phyloP scores from a whole-genome alignment of 2,113 vertebrate species.

The Prietella phreatophila region DNA sequence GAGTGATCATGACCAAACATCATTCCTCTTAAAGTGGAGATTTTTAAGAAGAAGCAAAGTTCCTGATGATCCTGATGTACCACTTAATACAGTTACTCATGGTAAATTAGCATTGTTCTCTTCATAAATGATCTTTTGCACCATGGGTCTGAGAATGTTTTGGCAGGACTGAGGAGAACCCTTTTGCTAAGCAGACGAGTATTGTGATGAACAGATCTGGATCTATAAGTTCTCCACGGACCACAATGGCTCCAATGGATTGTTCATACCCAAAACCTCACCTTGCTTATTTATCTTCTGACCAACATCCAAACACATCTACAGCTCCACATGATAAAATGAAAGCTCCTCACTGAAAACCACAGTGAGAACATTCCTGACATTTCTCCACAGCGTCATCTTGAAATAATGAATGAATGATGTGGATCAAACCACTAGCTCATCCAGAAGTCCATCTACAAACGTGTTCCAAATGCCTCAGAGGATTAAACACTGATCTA shows the following conservation, averaged over 20 bases:
- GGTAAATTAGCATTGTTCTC: background rate
- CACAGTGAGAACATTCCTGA: background rate
- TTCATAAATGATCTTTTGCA: background rate
- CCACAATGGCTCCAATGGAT: background rate
- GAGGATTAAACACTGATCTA: background rate
- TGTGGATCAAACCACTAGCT: background rate
- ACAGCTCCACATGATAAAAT: background rate
- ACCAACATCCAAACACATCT: background rate
- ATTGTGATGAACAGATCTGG: too few relatives aligned
- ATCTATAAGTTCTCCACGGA: background rate
- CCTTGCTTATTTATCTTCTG: background rate
- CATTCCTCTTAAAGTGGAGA: background rate
- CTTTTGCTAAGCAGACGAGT: too few relatives aligned
- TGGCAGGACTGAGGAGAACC: background rate
- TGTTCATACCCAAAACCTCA: background rate
- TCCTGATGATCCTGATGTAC: background rate
- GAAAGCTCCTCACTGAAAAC: background rate
- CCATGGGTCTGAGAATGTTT: background rate
- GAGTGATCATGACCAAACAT: background rate
- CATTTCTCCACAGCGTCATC: background rate
- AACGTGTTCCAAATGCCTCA: background rate
- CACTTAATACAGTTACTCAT: background rate
- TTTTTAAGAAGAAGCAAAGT: background rate
- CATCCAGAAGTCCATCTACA: background rate
- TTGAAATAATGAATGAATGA: background rate